Base-by-base conservation (phyloP, 2,888 invertebrate genomes). In the Sthenelais limicola region DNA sequence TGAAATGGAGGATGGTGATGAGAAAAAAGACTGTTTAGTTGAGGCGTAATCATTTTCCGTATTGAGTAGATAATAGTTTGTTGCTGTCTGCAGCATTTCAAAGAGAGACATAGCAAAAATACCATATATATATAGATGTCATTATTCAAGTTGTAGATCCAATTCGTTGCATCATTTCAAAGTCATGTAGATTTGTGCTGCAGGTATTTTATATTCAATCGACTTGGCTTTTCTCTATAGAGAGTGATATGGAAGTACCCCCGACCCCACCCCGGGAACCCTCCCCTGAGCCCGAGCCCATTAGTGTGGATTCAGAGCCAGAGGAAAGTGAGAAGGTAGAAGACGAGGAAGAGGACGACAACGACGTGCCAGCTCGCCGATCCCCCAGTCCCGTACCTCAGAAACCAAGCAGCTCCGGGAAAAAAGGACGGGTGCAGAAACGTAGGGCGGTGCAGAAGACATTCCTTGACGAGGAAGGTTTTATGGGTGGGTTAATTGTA, bases 401-500 rank as follows among this genome's bases (percentile, higher is more conserved):
- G n/a, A n/a, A n/a, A n/a, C 4, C 24, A 5, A 28, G 32, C 4
- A 28, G 18, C 18, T n/a, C 56, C 30, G 1, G 28, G 28, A 52
- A 12, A 4, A n/a, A 24, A 28, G 21, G 26, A 15, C 30, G 30
- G 2, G 32, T 32, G 32, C 26, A 83, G 49, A 78, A 76, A 54
- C 73, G 81, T 35, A 76, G 74, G n/a, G 75, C 76, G 3, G 83
- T 84, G 24, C 84, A 86, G 9, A 88, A 88, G 71, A 88, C 86
- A 0, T 87, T 83, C 51, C 82, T 85, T 74, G 86, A 86, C 74
- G 83, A 85, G 21, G 85, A 87, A 43, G 87, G 87, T 15, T 88
- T 81, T 79, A 80, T 87, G 78, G 86, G 87, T 86, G 80, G 78
- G 79, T 77, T 51, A n/a, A n/a, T n/a, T n/a, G n/a, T 33, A n/a